These are phyloP conservation scores for Nematolebias whitei DNA, from an alignment of 2,113 vertebrate genomes.

Conservation along the genomic window DNA sequence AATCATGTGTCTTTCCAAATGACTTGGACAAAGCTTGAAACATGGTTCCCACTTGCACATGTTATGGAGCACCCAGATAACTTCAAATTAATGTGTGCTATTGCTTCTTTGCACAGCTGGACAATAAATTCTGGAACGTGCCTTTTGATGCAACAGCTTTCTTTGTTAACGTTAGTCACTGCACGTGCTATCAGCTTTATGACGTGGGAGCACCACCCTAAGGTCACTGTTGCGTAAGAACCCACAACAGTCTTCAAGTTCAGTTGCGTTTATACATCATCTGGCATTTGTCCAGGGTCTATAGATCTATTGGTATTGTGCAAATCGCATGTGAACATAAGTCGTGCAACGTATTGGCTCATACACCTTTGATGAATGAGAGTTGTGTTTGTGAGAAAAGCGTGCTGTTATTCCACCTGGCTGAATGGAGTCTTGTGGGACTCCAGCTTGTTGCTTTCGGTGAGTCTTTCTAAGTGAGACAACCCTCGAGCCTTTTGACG, in stretches of 20 bases:
- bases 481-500: slow-evolving; percentile 77
- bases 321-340: slow-evolving; percentile 17
- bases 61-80: neutral
- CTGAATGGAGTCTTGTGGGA: slow-evolving; percentile 56
- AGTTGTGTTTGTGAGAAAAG: slow-evolving; percentile 9
- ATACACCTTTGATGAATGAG: slow-evolving; percentile 18
- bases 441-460: slow-evolving; percentile 67
- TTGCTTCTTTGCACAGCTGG: neutral
- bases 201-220: slow-evolving; percentile 15
- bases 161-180: slow-evolving; percentile 5
- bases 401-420: slow-evolving; percentile 58
- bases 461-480: slow-evolving; percentile 74
- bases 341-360: slow-evolving; percentile 26
- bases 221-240: slow-evolving; percentile 47
- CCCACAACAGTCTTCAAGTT: slow-evolving; percentile 13
- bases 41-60: neutral
- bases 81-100: neutral
- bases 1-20: too few relatives aligned
- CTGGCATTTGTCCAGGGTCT: slow-evolving; percentile 13
- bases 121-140: neutral
- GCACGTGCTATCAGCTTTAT: slow-evolving; percentile 27
- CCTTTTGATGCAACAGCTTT: slow-evolving; percentile 21
- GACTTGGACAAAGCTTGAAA: slow-evolving; percentile 5
- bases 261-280: neutral
- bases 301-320: slow-evolving; percentile 5